phyloP scores from a whole-genome alignment of 2,888 invertebrate species.

The Sthenelais limicola region DNA sequence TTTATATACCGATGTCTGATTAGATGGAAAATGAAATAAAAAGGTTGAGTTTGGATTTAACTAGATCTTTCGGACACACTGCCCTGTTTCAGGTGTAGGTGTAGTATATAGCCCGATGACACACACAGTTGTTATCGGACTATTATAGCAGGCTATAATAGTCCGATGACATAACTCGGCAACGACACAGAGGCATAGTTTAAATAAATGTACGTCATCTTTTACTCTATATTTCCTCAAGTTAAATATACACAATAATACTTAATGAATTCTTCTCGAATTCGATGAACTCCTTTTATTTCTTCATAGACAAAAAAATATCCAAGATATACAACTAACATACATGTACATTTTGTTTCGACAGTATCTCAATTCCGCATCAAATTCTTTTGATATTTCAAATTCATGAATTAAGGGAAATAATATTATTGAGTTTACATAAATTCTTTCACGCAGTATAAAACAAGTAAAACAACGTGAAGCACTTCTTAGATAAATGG shows the following conservation, averaged over 20 bases:
- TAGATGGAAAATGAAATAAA: too few relatives aligned
- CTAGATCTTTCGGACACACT: too few relatives aligned
- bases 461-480: too few relatives aligned
- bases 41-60: too few relatives aligned
- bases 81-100: too few relatives aligned
- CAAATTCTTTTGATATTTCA: neutral
- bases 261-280: neutral
- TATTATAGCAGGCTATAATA: neutral
- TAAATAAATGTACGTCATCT: too few relatives aligned
- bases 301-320: neutral
- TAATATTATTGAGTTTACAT: too few relatives aligned
- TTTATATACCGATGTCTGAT: too few relatives aligned
- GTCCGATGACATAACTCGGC: neutral
- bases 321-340: neutral
- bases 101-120: neutral
- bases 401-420: neutral
- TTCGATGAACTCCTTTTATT: neutral
- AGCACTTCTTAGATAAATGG: too few relatives aligned
- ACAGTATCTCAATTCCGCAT: too few relatives aligned
- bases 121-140: neutral
- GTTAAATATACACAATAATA: neutral
- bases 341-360: neutral
- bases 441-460: too few relatives aligned
- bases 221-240: neutral
- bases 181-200: too few relatives aligned